Base-by-base conservation (phyloP, 2,797 vertebrate genomes). In the Halcyon leucocephala region DNA sequence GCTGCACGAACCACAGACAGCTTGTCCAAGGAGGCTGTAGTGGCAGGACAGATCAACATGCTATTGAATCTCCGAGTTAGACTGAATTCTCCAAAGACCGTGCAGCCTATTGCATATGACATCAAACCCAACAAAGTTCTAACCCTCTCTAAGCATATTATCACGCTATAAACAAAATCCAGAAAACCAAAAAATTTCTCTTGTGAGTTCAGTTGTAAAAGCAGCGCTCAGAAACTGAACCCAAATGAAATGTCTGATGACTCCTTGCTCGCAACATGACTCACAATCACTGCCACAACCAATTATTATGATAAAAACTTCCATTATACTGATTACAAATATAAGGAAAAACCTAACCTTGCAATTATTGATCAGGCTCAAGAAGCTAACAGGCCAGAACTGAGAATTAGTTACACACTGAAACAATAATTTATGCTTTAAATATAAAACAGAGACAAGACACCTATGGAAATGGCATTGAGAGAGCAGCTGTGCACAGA, bases 401-500 rank as follows among this genome's bases (percentile, higher is more conserved):
- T 48, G 52, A 89, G 22, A 83, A 70, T 90, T 81, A 93, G 86
- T 87, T 72, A 89, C 35, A 88, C 65, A 84, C 8, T 55, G 20
- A 86, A 90, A 95, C 72, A 90, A 74, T 54, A 95, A 77, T 37
- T 92, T 87, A 85, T 69, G 65, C 46, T 85, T 74, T 58, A 94
- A 95, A 54, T 87, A 82, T 71, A 93, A 94, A 91, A 91, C 41
- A 92, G 93, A 71, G 54, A 86, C 52, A 88, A 85, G 80, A 95
- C 65, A 94, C 25, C 55, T 72, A 88, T 64, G 66, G 72, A 84
- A 83, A 87, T 31, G 19, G 41, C 35, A 86, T 39, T 85, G 61
- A 39, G 58, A 91, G 55, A 87, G 71, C 92, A 97, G 85, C 92
- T 97, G 93, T 95, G 93, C 91, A 96, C 94, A 97, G 83, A 97